These are phyloP conservation scores for Myotis yumanensis DNA, from an alignment of 2,113 vertebrate species.

Conservation along the genomic window DNA sequence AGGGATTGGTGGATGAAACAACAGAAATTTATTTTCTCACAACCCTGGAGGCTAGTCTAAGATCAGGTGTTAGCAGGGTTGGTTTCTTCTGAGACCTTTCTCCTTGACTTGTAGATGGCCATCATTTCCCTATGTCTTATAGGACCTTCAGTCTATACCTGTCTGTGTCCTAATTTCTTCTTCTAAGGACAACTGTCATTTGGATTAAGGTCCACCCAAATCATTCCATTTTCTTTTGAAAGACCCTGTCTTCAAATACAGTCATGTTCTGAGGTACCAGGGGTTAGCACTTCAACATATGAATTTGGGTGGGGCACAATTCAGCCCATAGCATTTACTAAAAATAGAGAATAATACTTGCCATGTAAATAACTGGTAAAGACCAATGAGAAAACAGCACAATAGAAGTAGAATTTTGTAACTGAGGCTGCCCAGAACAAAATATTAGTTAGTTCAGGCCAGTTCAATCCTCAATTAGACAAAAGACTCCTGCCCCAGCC, in stretches of 20 bases:
- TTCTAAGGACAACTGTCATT: neutral
- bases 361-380: neutral
- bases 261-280: neutral
- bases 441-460: neutral
- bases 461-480: neutral
- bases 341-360: neutral
- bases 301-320: neutral
- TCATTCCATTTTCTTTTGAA: slow-evolving; percentile 3
- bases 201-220: neutral
- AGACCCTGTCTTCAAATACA: neutral
- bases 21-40: neutral
- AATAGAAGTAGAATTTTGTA: neutral
- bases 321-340: neutral
- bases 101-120: neutral
- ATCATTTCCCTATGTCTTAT: neutral
- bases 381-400: neutral
- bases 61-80: neutral
- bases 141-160: neutral
- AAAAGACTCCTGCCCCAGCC: neutral
- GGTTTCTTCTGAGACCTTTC: neutral
- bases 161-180: neutral
- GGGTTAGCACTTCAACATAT: neutral
- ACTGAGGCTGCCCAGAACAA: neutral
- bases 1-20: neutral
- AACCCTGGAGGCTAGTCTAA: neutral